Conservation (phyloP, 2,113 vertebrate genomes). For the Papio anubis region DNA sequence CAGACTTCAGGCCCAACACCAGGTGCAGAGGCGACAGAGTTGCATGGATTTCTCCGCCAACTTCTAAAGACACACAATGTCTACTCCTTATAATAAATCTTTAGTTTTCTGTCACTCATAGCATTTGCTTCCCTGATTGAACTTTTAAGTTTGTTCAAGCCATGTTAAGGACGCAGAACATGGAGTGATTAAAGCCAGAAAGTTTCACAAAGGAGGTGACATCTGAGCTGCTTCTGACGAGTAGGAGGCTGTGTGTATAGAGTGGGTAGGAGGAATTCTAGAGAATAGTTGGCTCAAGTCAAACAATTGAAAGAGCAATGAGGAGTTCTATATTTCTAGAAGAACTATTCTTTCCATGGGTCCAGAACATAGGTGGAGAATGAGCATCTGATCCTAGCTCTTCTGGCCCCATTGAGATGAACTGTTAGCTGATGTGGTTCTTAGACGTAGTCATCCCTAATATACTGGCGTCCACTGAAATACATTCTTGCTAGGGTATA, state of each 20-base stretch:
- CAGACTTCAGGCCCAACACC: not conserved
- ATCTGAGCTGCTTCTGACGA: conserved; percentile 31
- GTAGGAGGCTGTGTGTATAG: not conserved
- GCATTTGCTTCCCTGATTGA: not conserved
- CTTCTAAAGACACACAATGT: not conserved
- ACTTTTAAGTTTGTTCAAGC: not conserved
- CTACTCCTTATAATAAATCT: not conserved
- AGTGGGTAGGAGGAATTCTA: not conserved
- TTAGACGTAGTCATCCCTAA: not conserved
- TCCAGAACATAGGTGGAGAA: not conserved
- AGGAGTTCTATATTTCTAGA: not conserved
- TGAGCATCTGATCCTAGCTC: not conserved
- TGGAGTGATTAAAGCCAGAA: conserved; percentile 28
- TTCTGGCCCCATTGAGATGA: not conserved
- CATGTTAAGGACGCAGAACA: not conserved
- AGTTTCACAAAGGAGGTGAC: not conserved
- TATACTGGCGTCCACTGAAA: not conserved
- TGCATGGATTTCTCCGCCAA: conserved; percentile 18
- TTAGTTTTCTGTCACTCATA: not conserved
- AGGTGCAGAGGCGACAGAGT: not conserved
- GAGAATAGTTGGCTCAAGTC: not conserved
- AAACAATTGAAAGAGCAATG: not conserved
- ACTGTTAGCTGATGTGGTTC: not conserved
- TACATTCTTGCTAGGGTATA: not conserved
- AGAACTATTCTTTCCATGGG: not conserved